Evolutionary conservation across 2,888 invertebrate genomes (phyloP), one percentile per base, ranked within the genome.

Genomic region (Lasioglossum malachurum): DNA sequence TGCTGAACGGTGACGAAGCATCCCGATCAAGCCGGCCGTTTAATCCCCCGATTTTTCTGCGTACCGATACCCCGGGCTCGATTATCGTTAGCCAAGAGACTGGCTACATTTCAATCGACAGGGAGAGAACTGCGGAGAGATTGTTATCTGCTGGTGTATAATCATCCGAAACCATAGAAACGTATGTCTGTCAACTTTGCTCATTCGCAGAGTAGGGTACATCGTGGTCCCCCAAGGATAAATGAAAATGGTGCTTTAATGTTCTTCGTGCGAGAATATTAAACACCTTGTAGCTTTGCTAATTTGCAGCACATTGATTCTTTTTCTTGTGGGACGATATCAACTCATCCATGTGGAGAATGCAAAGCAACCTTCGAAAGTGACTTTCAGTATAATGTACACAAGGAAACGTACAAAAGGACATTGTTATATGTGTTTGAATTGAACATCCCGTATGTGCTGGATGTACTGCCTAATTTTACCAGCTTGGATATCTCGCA

Each of bases 11-110:
- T 84, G 82, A 82, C 84, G 82, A 82, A 84, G 82, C 38, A 72
- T 49, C 82, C 44, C 53, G 78, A 64, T 46, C 71, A 46, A 60
- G 72, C 19, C n/a, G 14, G 44, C 44, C 75, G 74, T 71, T 83
- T 80, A 78, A 78, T 80, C 79, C 78, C 73, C 64, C n/a, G n/a
- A 72, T 78, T 81, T 82, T 85, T 85, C 82, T 38, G 4, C 57
- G 80, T 75, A 77, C 72, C 72, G 38, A 64, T 35, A n/a, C 23
- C 35, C 41, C 12, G 23, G 4, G 23, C 16, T 53, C 80, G 69
- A 83, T 83, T 80, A 80, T 83, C 75, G 77, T 83, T 80, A 74
- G 35, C 73, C 67, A 7, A 27, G n/a, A 31, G 23, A 64, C 23
- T 49, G 12, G 64, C 46, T 77, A 67, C 57, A 73, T 44, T 67